Percentiles rank a stretch among this genome's conserved stretches.
phyloP scores from a whole-genome alignment of 2,888 invertebrate species.

The Acanthosepion lycidas region DNA sequence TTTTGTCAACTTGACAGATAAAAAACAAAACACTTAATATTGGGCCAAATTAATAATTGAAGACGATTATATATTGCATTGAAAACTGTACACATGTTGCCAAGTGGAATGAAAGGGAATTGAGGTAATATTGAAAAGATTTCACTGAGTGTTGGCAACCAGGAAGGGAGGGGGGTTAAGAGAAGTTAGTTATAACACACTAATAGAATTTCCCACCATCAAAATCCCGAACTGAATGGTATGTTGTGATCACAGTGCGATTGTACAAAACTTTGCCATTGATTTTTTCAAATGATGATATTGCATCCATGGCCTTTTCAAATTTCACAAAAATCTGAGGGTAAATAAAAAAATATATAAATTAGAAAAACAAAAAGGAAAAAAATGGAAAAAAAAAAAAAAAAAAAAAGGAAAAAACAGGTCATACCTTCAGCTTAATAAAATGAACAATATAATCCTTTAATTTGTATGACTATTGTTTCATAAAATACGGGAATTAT shows the following conservation, averaged over 20 bases:
- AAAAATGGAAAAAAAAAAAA: not conserved
- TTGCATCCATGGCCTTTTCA: slow-evolving; percentile 44
- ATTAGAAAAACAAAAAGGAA: not conserved
- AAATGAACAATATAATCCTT: too few relatives aligned
- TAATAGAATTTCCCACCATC: slow-evolving; percentile 38
- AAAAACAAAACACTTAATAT: not conserved
- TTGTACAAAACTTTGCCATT: slow-evolving; percentile 45
- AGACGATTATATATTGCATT: not conserved
- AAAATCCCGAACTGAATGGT: slow-evolving; percentile 44
- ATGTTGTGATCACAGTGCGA: slow-evolving; percentile 47
- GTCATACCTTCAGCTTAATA: too few relatives aligned
- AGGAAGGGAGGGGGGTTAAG: not conserved
- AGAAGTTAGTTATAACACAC: not conserved
- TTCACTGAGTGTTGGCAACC: not conserved
- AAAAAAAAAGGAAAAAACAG: not conserved
- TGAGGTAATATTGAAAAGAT: not conserved
- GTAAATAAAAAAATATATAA: not conserved
- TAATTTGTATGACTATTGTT: too few relatives aligned
- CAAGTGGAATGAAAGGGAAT: not conserved
- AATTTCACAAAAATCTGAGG: slow-evolving; percentile 45
- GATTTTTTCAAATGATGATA: slow-evolving; percentile 43
- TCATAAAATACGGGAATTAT: too few relatives aligned
- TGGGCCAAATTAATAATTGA: not conserved
- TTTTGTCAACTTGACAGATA: not conserved
- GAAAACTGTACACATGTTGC: slow-evolving; percentile 33